Base-by-base conservation (phyloP, 2,888 invertebrate species). In the Priocnemis perturbator region DNA sequence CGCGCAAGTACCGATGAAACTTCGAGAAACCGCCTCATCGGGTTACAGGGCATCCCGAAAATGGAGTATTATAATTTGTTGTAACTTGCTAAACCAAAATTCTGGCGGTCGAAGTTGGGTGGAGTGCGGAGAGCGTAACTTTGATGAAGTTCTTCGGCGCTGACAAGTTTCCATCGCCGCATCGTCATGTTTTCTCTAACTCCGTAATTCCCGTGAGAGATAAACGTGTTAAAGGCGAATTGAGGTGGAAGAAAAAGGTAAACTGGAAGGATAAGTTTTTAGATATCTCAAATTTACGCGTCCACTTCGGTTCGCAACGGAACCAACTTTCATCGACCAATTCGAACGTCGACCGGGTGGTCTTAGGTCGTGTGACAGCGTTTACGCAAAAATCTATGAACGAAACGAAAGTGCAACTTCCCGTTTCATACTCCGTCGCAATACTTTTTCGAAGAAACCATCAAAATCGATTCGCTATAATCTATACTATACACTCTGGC, bases 31-130 rank as follows among this genome's bases (percentile, higher is more conserved):
- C 53, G 20, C 70, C 56, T 74, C 66, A 66, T 64, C 57, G 17
- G 60, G 73, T 73, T 74, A 67, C 59, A 64, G 50, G 57, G 47
- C 64, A 69, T 48, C 61, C 47, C 37, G 60, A 69, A 64, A 63
- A 69, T 52, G 50, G 50, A 50, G 50, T 17, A 50, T 50, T 50
- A n/a, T 50, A 50, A 50, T 50, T 50, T 50, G 50, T 50, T 50
- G 50, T 17, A 50, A n/a, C 50, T 50, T n/a, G 50, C 50, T 17
- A 4, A 9, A 17, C 17, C 17, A 7, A 50, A 19, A 50, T 4
- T 37, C 37, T 11, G 7, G 7, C 37, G 4, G 7, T 9, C 37
- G 50, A 17, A 9, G 50, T 17, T 50, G 17, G 3, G 50, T 11
- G 50, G 17, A 50, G 50, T 4, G 17, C 15, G 47, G 47, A 47